These are phyloP conservation scores for Drosophila subpulchrella DNA, from an alignment of 1,140 invertebrate species.

Conservation along the genomic window DNA sequence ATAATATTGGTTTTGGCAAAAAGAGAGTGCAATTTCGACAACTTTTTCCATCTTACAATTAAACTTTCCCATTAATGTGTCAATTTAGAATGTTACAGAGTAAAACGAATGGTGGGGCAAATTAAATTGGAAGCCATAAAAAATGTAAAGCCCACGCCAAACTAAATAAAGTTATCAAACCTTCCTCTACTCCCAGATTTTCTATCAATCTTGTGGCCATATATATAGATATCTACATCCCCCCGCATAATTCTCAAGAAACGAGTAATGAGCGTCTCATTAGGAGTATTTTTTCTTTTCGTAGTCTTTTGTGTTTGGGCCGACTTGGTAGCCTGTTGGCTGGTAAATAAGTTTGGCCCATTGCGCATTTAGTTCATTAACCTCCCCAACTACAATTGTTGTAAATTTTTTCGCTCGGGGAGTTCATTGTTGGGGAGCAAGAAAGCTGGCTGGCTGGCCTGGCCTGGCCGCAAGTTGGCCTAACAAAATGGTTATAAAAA, in stretches of 20 bases:
- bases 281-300: conserved; percentile 45
- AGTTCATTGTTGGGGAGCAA: conserved; percentile 65
- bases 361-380: conserved; percentile 80
- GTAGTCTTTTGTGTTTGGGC: conserved; percentile 39
- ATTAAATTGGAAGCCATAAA: conserved; percentile 30
- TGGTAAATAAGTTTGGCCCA: conserved; percentile 75
- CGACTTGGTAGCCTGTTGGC: conserved; percentile 15
- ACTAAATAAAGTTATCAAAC: conserved; percentile 59
- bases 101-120: conserved; percentile 9
- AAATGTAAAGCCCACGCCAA: conserved; percentile 19
- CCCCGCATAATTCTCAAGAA: conserved; percentile 53
- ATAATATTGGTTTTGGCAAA: conserved; percentile 59
- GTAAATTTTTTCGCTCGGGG: conserved; percentile 67
- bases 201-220: conserved; percentile 37
- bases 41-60: not conserved
- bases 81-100: conserved; percentile 28
- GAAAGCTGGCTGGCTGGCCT: conserved; percentile 34
- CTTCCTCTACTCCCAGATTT: conserved; percentile 1
- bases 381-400: conserved; percentile 78
- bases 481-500: conserved; percentile 73
- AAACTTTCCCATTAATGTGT: conserved; percentile 27
- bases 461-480: conserved; percentile 58
- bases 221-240: not conserved
- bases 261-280: conserved; percentile 73
- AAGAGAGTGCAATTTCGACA: conserved; percentile 2